Evolutionary conservation across 2,113 vertebrate genomes (phyloP), one percentile per base, ranked within the genome.

Genomic region (Gobio gobio): DNA sequence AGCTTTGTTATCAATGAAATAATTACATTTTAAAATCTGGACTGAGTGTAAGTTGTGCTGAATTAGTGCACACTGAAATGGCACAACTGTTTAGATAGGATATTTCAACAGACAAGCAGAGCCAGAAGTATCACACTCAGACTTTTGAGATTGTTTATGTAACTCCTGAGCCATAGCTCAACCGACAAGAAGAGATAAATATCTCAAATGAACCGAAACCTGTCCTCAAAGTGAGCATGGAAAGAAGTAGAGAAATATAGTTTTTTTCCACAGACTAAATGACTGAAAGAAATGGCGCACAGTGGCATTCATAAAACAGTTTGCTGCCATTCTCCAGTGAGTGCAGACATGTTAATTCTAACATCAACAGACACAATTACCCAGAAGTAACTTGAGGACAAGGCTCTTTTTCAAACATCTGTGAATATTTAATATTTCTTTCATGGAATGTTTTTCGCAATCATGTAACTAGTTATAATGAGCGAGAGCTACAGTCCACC

Each of bases 371-470:
- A 79, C 56, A 78, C 68, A 83, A 83, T 83, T 85, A 63, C 36
- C 29, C 64, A 40, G 45, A 77, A 68, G 79, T 81, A 64, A 83
- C 83, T 85, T 83, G 26, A 85, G 88, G 80, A 87, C 86, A 86
- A 33, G 9, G 43, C 76, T 63, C 51, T 81, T 14, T 61, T 77
- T 82, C 20, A 79, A 80, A 87, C 88, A 89, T 89, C 88, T 89
- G 88, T 61, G 10, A 80, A 85, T 81, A 86, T 87, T 87, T 86
- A 87, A 89, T 83, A 87, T 89, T 63, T 77, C 78, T 83, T 83
- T 80, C 84, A 85, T 43, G 73, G 59, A 83, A 83, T 78, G 58
- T 72, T 49, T 68, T 72, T 80, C 18, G 47, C 22, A 84, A 78
- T 82, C 79, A 56, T 68, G 73, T 63, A 83, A 77, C 86, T 81